A percentile compares a stretch with the other conserved stretches of the same genome.
Conservation (phyloP, 2,888 invertebrate genomes). For the Philopedon plagiatum region DNA sequence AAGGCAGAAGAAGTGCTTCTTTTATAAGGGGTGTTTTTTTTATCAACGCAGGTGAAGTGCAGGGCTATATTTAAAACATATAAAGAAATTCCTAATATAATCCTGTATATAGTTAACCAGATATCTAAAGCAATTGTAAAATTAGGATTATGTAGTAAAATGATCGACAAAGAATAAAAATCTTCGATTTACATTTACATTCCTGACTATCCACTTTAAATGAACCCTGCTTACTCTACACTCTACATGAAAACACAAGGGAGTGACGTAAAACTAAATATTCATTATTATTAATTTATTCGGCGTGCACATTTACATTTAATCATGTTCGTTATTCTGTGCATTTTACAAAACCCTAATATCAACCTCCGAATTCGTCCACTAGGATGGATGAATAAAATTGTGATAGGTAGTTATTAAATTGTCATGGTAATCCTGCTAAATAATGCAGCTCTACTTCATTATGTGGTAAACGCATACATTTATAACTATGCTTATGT, state of each 20-base stretch:
- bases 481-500: conserved; percentile 1
- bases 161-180: too few relatives aligned
- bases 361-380: neutral
- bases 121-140: too few relatives aligned
- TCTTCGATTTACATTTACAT: too few relatives aligned
- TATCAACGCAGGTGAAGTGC: too few relatives aligned
- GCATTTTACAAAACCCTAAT: conserved; percentile 7
- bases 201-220: too few relatives aligned
- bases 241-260: neutral
- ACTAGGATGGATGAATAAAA: neutral
- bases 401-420: neutral
- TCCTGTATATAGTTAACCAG: too few relatives aligned
- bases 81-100: too few relatives aligned
- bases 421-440: neutral
- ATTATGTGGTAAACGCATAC: neutral
- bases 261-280: neutral
- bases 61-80: too few relatives aligned
- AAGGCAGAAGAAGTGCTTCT: too few relatives aligned
- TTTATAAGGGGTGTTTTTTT: too few relatives aligned
- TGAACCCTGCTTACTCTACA: neutral
- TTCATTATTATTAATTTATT: neutral
- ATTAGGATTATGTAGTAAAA: too few relatives aligned
- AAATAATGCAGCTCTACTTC: conserved; percentile 1
- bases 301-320: neutral
- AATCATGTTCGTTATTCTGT: neutral